Evolutionary conservation across 2,797 vertebrate species (phyloP).

Genomic region (Rallus crepitans): DNA sequence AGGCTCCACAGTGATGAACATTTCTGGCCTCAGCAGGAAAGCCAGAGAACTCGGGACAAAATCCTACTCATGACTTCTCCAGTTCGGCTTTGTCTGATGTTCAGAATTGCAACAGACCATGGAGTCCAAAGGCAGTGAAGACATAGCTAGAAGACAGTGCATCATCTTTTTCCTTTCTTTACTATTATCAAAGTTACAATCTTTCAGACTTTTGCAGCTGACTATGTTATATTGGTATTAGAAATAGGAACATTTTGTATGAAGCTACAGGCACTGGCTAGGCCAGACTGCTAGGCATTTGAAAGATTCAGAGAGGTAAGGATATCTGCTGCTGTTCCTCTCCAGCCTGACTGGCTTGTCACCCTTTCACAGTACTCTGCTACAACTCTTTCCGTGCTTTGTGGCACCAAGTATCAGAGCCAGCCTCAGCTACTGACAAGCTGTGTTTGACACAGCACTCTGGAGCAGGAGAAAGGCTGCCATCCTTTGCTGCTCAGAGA

Average conservation of each 20-base stretch:
- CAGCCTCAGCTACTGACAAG: not conserved
- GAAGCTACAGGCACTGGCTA: not conserved
- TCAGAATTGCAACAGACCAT: not conserved
- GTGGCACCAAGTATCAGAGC: not conserved
- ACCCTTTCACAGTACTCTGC: not conserved
- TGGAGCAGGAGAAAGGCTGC: not conserved
- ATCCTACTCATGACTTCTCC: not conserved
- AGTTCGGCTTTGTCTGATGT: not conserved
- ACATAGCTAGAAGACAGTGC: not conserved
- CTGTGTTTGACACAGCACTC: accelerated
- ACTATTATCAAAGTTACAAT: not conserved
- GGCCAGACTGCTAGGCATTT: not conserved
- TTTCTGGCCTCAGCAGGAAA: not conserved
- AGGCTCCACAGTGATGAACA: not conserved
- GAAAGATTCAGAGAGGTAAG: not conserved
- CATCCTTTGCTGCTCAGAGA: not conserved
- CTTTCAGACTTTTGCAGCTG: not conserved
- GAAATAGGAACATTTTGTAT: not conserved
- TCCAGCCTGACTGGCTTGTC: not conserved
- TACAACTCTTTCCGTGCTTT: not conserved
- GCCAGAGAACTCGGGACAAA: not conserved
- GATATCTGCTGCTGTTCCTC: not conserved
- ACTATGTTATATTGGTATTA: not conserved
- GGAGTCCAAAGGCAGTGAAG: not conserved
- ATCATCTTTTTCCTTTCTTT: not conserved